phyloP scores from a whole-genome alignment of 2,113 vertebrate species.

The Pimephales promelas region DNA sequence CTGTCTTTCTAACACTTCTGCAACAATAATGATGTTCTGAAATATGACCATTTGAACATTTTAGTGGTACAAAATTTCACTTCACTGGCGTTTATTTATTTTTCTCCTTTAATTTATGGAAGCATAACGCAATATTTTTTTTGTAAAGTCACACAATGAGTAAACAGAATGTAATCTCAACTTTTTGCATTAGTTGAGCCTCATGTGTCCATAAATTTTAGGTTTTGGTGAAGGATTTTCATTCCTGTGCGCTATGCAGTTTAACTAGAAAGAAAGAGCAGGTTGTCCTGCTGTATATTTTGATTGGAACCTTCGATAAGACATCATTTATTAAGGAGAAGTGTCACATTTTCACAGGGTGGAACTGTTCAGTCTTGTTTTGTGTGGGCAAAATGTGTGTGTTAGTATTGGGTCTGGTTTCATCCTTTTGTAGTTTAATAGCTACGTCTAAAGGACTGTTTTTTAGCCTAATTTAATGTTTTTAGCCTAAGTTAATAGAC shows the following conservation, averaged over 20 bases:
- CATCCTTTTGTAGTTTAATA: not conserved
- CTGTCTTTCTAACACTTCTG: not conserved
- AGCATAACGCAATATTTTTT: no score
- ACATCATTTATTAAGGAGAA: slow-evolving; percentile 11
- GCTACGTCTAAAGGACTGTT: not conserved
- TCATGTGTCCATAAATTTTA: not conserved
- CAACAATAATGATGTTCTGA: not conserved
- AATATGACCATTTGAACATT: not conserved
- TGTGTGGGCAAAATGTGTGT: not conserved
- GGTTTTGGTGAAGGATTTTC: not conserved
- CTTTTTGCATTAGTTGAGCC: not conserved
- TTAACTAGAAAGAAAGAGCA: slow-evolving; percentile 15
- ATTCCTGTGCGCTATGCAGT: not conserved
- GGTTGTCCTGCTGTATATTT: slow-evolving; percentile 46
- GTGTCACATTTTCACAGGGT: not conserved
- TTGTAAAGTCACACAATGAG: no score
- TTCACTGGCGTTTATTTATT: not conserved
- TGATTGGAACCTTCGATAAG: slow-evolving; percentile 32
- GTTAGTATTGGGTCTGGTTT: slow-evolving; percentile 9
- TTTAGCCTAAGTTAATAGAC: not conserved
- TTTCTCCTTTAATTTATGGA: no score
- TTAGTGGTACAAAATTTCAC: not conserved
- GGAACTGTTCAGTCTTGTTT: not conserved
- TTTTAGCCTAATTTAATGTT: not conserved
- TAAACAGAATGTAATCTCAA: not conserved